Evolutionary conservation across 2,797 vertebrate species (phyloP).

Genomic region (Pangasius larnaudii): DNA sequence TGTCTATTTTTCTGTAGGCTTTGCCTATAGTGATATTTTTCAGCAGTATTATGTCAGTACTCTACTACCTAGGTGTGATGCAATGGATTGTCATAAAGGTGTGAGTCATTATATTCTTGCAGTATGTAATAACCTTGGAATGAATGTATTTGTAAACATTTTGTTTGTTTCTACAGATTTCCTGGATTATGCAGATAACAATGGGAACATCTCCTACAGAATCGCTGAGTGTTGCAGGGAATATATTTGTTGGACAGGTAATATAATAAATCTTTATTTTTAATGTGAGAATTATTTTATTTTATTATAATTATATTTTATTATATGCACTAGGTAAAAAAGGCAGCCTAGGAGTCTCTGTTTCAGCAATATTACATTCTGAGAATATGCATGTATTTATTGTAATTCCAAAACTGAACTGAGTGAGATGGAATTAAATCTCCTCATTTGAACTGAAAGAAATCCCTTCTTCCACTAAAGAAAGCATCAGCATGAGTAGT

Average conservation of each 20-base stretch:
- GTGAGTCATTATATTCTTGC: slow-evolving; percentile 28
- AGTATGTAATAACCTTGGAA: neutral
- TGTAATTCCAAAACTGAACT: neutral
- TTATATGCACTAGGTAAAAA: neutral
- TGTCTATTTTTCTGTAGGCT: slow-evolving; percentile 68
- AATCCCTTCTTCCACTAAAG: neutral
- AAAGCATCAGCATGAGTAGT: neutral
- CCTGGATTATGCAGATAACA: slow-evolving; percentile 92
- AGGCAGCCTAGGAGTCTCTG: no score
- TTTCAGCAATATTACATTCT: neutral
- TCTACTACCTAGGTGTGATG: slow-evolving; percentile 92
- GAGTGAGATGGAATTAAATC: neutral
- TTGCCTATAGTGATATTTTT: slow-evolving; percentile 96
- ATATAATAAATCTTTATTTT: slow-evolving; percentile 16
- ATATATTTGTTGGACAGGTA: slow-evolving; percentile 98
- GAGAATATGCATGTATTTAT: neutral
- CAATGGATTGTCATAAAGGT: slow-evolving; percentile 97
- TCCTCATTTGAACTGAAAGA: neutral
- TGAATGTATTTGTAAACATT: slow-evolving; percentile 25
- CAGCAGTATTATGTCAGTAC: slow-evolving; percentile 93
- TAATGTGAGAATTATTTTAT: neutral
- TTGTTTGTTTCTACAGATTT: slow-evolving; percentile 78
- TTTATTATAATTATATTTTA: neutral
- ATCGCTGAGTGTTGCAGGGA: slow-evolving; percentile 93
- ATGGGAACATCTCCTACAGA: slow-evolving; percentile 91